phyloP scores from a whole-genome alignment of 2,113 vertebrate genomes.

The Microcebus griseorufus region DNA sequence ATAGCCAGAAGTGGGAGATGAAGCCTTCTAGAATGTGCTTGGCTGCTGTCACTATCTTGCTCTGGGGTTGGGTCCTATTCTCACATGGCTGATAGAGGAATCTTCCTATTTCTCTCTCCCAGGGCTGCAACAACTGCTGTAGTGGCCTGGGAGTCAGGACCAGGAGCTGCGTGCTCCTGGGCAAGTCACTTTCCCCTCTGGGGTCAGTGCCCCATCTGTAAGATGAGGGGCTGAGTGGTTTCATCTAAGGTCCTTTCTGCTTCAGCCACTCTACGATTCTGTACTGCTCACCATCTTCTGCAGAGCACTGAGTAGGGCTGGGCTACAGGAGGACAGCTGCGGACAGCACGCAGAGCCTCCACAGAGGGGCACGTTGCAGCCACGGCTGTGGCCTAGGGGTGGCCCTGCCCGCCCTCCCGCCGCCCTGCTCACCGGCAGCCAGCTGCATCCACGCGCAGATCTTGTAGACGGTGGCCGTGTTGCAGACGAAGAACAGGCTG shows the following conservation, averaged over 20 bases:
- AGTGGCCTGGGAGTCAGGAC: not conserved
- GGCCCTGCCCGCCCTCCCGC: fast-evolving
- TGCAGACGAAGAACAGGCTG: constrained; percentile 98
- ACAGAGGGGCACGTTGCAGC: not conserved
- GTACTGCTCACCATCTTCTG: not conserved
- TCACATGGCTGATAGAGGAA: not conserved
- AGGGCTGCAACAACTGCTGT: not conserved
- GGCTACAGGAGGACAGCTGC: not conserved
- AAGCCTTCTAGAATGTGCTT: too few relatives aligned
- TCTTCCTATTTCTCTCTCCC: not conserved
- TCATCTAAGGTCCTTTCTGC: not conserved
- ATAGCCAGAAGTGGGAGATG: not conserved
- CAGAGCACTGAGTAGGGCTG: not conserved
- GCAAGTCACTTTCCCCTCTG: not conserved
- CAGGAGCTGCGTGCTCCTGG: not conserved
- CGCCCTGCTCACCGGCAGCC: constrained; percentile 90
- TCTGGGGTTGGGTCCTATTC: not conserved
- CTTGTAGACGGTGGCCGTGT: constrained; percentile 96
- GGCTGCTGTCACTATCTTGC: not conserved
- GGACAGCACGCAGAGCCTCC: not conserved
- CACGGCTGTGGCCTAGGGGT: too few relatives aligned
- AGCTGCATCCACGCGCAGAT: constrained; percentile 99
- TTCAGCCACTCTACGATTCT: not conserved
- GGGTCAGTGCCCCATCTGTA: not conserved
- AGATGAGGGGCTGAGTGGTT: not conserved